Conservation (phyloP, 2,113 vertebrate genomes). For the Narcine bancroftii region DNA sequence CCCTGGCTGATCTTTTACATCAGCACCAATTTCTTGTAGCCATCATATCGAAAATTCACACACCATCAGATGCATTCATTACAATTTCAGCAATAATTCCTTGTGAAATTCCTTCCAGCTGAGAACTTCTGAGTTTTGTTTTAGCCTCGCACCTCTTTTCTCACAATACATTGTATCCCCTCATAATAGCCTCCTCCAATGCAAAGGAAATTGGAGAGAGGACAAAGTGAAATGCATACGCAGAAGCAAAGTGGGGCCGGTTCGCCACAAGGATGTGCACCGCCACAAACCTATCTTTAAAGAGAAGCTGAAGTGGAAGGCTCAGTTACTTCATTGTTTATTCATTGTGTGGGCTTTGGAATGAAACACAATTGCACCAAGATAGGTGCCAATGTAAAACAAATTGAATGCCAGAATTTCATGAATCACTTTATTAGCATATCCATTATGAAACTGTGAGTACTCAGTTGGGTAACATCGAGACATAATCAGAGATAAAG, state of each 20-base stretch:
- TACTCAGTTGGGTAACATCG: neutral
- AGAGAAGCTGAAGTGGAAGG: neutral
- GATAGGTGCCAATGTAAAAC: neutral
- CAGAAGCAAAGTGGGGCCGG: neutral
- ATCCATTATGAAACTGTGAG: neutral
- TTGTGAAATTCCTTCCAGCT: neutral
- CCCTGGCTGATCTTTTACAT: no score
- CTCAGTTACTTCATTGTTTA: neutral
- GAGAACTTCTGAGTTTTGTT: neutral
- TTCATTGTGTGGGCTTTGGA: neutral
- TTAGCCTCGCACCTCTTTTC: neutral
- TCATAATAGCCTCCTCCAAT: neutral
- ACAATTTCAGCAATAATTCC: neutral
- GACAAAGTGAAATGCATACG: neutral
- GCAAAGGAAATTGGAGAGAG: neutral
- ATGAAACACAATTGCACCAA: neutral
- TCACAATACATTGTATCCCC: neutral
- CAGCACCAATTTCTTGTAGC: no score
- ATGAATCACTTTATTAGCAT: neutral
- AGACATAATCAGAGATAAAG: no score
- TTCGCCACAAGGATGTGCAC: no score
- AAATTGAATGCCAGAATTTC: neutral
- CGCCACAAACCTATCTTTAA: neutral
- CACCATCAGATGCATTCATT: neutral
- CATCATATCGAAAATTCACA: neutral